Conservation (phyloP, 2,888 invertebrate genomes). For the Monochamus alternatus region DNA sequence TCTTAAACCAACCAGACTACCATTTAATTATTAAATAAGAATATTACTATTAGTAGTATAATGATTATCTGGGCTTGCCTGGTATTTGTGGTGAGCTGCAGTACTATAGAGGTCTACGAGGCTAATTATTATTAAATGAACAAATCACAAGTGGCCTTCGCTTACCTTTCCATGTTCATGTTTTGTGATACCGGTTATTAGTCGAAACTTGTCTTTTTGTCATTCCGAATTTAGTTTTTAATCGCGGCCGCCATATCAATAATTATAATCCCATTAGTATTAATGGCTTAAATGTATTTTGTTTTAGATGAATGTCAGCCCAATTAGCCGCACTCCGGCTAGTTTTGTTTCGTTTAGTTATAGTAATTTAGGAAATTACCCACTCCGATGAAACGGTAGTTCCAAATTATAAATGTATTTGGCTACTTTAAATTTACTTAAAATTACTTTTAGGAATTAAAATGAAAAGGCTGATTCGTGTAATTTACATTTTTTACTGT, state of each 20-base stretch:
- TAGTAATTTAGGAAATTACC: constrained; percentile 54
- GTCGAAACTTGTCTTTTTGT: constrained; percentile 56
- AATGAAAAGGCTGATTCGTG: constrained; percentile 39
- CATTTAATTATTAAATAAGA: no score
- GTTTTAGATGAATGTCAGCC: constrained; percentile 57
- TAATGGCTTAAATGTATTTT: constrained; percentile 61
- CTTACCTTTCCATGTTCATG: constrained; percentile 28
- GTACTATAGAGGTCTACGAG: constrained; percentile 43
- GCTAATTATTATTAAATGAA: constrained; percentile 52
- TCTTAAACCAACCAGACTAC: no score
- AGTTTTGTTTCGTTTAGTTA: constrained; percentile 57
- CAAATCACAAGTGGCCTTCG: constrained; percentile 52
- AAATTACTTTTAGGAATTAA: constrained; percentile 44
- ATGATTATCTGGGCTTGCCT: background rate
- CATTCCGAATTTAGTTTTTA: constrained; percentile 56
- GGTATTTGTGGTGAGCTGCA: background rate
- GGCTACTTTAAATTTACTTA: constrained; percentile 49
- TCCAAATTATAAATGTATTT: constrained; percentile 53
- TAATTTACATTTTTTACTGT: constrained; percentile 31
- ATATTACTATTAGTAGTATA: background rate
- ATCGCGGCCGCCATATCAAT: constrained; percentile 49
- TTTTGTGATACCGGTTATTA: constrained; percentile 47
- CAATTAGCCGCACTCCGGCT: constrained; percentile 52
- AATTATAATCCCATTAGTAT: constrained; percentile 61
- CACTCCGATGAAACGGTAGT: constrained; percentile 50